Evolutionary conservation across 2,888 invertebrate species (phyloP).

Genomic region (Tortrix viridana): DNA sequence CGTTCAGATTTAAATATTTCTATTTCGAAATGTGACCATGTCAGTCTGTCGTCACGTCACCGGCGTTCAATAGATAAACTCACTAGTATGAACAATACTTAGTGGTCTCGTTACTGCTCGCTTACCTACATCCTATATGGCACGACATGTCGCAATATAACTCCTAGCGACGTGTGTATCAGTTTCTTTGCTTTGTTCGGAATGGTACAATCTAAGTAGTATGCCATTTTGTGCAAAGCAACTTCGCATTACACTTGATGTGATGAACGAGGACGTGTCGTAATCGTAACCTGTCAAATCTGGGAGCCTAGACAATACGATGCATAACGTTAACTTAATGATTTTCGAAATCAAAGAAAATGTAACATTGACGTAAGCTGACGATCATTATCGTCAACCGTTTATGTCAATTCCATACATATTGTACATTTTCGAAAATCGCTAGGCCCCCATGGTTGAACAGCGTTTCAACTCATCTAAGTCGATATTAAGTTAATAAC

Average conservation of each 20-base stretch:
- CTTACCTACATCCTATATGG: constrained; percentile 35
- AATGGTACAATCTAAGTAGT: constrained; percentile 27
- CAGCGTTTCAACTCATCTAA: too few relatives aligned
- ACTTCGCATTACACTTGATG: constrained; percentile 21
- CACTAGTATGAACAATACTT: constrained; percentile 53
- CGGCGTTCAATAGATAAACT: constrained; percentile 48
- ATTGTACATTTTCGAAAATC: too few relatives aligned
- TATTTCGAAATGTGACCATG: constrained; percentile 64
- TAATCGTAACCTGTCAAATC: constrained; percentile 4
- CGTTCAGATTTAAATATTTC: constrained; percentile 56
- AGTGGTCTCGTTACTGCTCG: constrained; percentile 46
- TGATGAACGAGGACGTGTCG: constrained; percentile 26
- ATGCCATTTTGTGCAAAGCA: constrained; percentile 17
- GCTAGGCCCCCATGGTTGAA: too few relatives aligned
- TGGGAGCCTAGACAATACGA: too few relatives aligned
- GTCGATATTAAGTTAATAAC: too few relatives aligned
- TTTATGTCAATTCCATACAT: too few relatives aligned
- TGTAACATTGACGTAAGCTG: too few relatives aligned
- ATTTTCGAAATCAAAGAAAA: too few relatives aligned
- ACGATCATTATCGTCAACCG: too few relatives aligned
- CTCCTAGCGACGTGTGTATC: constrained; percentile 28
- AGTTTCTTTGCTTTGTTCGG: constrained; percentile 28
- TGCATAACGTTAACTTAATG: too few relatives aligned
- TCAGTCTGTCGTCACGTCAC: constrained; percentile 62
- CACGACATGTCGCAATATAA: constrained; percentile 35